Base-by-base conservation (phyloP, 2,797 vertebrate species). In the Darevskia nairensis region DNA sequence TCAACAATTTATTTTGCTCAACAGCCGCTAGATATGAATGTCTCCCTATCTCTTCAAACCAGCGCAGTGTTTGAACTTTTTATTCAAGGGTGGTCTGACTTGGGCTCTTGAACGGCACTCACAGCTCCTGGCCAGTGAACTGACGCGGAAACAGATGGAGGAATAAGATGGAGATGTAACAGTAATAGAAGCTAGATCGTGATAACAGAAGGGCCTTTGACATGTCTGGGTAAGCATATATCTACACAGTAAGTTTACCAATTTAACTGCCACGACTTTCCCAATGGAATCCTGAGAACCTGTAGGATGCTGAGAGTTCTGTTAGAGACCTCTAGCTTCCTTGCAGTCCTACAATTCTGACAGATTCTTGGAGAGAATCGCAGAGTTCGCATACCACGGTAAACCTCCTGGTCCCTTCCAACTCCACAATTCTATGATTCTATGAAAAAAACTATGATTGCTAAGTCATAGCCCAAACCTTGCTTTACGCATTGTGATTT, bases 1-100 rank as follows among this genome's bases (percentile, higher is more conserved):
- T 82, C 61, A 83, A 88, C n/a, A 8, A 69, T 77, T 68, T 83
- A 69, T 88, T 83, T 68, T 77, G 64, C 61, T 68, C 32, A 50
- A 78, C 44, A 78, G 74, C 27, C 27, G 27, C 74, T 78, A 71
- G 80, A 25, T 83, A 84, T 50, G 32, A 77, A 77, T 80, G 44
- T 21, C 78, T 86, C 46, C 66, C 46, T 86, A 80, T 71, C 44
- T 78, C 64, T 78, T 68, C 27, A 55, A 84, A 59, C 74, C 87
- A 88, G 81, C 19, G 25, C 44, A 71, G 74, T 21, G 19, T 69
- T 50, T 84, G 74, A 88, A 71, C 44, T 59, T 69, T 25, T 88
- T 84, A 83, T 84, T 83, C 39, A 68, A 11, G n/a, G 72, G 77
- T 86, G 46, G 8, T n/a, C 76, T 72, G 59, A 71, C 44, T 9